Percentiles rank a stretch among this genome's conserved stretches.
Conservation (phyloP, 2,888 invertebrate genomes). For the Hylaea fasciaria region DNA sequence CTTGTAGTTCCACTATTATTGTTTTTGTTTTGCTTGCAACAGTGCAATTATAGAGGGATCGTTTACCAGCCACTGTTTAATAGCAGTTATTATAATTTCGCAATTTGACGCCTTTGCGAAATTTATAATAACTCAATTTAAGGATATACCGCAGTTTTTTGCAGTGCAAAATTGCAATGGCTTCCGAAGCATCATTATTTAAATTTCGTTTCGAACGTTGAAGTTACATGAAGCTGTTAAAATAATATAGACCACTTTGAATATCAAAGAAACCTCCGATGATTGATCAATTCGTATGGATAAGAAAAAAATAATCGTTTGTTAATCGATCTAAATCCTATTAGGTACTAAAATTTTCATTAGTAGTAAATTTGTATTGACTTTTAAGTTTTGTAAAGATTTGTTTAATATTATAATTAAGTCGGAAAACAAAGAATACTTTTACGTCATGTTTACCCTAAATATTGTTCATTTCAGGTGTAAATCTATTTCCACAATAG, state of each 20-base stretch:
- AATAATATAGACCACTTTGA: conserved; percentile 10
- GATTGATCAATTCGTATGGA: conserved; percentile 1
- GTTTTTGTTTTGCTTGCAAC: conserved; percentile 17
- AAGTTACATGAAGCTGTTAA: conserved; percentile 15
- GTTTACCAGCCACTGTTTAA: conserved; percentile 64
- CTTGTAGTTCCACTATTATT: neutral
- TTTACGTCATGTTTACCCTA: no score
- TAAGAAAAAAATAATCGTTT: conserved; percentile 12
- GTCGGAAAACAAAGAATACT: no score
- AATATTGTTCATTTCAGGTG: no score
- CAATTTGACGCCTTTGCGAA: conserved; percentile 75
- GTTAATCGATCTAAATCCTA: no score
- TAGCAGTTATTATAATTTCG: conserved; percentile 67
- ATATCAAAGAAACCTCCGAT: conserved; percentile 14
- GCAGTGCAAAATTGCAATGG: conserved; percentile 54
- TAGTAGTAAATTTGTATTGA: no score
- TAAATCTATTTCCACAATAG: no score
- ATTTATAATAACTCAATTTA: conserved; percentile 78
- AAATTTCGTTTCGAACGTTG: conserved; percentile 51
- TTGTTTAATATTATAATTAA: neutral
- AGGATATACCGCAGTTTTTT: conserved; percentile 56
- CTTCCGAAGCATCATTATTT: conserved; percentile 61
- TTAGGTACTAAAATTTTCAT: no score
- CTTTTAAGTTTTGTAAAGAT: no score
- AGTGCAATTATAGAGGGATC: conserved; percentile 51